These are phyloP conservation scores for Sinocyclocheilus grahami DNA, from an alignment of 2,113 vertebrate species.

Conservation along the genomic window DNA sequence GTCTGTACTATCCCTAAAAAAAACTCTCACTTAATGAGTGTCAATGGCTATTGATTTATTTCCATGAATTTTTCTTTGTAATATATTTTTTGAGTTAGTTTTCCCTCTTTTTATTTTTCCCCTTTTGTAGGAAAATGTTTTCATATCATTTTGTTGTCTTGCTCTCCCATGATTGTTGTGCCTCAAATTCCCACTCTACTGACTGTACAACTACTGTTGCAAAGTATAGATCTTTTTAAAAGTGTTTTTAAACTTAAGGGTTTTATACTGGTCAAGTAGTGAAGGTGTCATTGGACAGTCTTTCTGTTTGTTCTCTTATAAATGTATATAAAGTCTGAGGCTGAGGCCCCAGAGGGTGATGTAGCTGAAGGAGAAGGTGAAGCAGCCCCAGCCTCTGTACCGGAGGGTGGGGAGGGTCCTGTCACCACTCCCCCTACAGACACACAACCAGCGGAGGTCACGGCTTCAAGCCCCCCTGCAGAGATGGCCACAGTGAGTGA, in stretches of 20 bases:
- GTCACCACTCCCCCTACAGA: constrained; percentile 42
- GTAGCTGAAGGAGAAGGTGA: constrained; percentile 63
- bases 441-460: constrained; percentile 43
- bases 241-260: background rate
- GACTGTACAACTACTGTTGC: constrained; percentile 2
- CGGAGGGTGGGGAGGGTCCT: constrained; percentile 35
- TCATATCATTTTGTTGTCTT: background rate
- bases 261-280: background rate
- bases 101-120: background rate
- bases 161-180: background rate
- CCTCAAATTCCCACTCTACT: background rate
- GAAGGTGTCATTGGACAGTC: background rate
- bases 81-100: background rate
- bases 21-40: background rate
- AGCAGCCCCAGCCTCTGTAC: constrained; percentile 27
- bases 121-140: background rate
- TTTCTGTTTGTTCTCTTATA: constrained; percentile 22
- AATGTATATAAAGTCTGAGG: constrained; percentile 64
- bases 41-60: background rate
- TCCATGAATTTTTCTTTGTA: background rate
- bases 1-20: background rate
- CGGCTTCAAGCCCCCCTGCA: constrained; percentile 55
- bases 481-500: constrained; percentile 85
- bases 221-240: background rate
- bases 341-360: constrained; percentile 74